Evolutionary conservation across 2,113 vertebrate species (phyloP), one percentile per base, ranked within the genome.

Genomic region (Laticauda colubrina): DNA sequence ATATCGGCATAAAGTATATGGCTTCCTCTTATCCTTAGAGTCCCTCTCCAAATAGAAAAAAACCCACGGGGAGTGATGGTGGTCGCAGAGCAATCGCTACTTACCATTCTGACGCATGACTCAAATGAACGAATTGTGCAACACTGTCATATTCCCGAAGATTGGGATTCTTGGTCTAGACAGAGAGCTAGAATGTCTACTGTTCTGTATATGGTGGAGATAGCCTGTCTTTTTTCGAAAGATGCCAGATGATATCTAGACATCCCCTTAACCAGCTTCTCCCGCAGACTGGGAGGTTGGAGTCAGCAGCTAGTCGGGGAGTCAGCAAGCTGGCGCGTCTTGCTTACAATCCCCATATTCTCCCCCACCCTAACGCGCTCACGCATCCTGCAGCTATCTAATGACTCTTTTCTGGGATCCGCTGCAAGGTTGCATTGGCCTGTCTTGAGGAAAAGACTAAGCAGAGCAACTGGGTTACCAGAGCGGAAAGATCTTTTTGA

Each of bases 61-160:
- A 21, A 43, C 7, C 75, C 34, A 21, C 7, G 34, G 18, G 11
- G 43, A 2, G 26, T 9, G 29, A 64, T 20, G 3, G 29, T 57
- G 61, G 86, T 6, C 55, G 12, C 11, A 43, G n/a, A 81, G 23
- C n/a, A 26, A 51, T 57, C 54, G 69, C 34, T 48, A 90, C 92
- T 90, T 81, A 93, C 92, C 92, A 93, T 93, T 43, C 89, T 93
- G 92, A 89, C 92, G 81, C 75, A 45, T 81, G 91, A 29, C 87
- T 93, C 89, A 93, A 87, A 87, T 18, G 1, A 21, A 3, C 29
- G 43, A 15, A 20, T 45, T 1, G 89, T 29, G 48, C 81, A 54
- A 59, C 92, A 90, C 90, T 5, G 87, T 8, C 34, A 57, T 43
- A 20, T 61, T 43, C 75, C 55, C 2, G 29, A 39, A 2, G 92